A percentile compares a stretch with the other conserved stretches of the same genome.
Conservation (phyloP, 2,797 vertebrate genomes). For the Acanthurus tractus region DNA sequence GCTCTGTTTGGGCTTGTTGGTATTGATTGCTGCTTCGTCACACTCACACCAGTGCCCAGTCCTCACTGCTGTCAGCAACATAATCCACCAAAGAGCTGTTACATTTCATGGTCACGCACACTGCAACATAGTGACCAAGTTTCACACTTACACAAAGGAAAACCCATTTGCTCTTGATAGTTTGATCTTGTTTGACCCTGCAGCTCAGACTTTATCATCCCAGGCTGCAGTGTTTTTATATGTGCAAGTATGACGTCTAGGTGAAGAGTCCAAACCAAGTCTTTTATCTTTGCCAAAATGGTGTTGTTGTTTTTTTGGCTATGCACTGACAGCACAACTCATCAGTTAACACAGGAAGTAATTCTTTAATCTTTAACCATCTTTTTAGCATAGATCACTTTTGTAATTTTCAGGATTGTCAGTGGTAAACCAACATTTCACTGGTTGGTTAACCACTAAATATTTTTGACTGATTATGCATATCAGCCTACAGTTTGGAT, state of each 20-base stretch:
- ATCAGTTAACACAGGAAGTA: slow-evolving; percentile 36
- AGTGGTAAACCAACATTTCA: too few species aligned
- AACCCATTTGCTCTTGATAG: not conserved
- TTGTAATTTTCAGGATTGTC: too few species aligned
- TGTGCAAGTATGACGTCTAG: not conserved
- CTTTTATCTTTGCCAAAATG: slow-evolving; percentile 19
- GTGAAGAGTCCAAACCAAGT: slow-evolving; percentile 12
- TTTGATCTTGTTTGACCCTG: not conserved
- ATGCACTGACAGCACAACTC: slow-evolving; percentile 24
- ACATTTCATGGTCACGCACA: not conserved
- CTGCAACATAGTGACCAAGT: not conserved
- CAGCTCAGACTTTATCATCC: not conserved
- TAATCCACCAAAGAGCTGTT: not conserved
- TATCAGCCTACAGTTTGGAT: too few species aligned
- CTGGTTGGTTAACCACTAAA: too few species aligned
- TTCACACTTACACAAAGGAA: not conserved
- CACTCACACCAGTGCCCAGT: not conserved
- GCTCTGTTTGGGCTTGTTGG: slow-evolving; percentile 7
- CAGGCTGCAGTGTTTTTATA: not conserved
- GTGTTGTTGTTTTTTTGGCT: not conserved
- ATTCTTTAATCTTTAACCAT: slow-evolving; percentile 37
- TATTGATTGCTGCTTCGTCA: slow-evolving; percentile 7
- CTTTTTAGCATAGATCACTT: too few species aligned
- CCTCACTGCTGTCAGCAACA: slow-evolving; percentile 6
- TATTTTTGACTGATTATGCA: too few species aligned